These are phyloP conservation scores for Misgurnus mizolepis DNA, from an alignment of 2,113 vertebrate genomes.

Conservation along the genomic window DNA sequence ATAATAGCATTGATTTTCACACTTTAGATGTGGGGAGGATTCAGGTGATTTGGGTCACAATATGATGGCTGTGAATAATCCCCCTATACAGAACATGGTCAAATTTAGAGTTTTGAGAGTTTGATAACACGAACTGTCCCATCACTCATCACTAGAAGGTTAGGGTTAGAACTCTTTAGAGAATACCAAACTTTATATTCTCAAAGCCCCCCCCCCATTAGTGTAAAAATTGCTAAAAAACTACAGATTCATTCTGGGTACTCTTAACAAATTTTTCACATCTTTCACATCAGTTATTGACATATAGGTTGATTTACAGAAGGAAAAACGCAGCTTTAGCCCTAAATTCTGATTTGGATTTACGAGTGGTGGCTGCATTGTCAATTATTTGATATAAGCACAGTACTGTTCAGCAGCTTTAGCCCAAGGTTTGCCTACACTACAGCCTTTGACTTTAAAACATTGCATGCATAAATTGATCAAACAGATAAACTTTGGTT, in stretches of 20 bases:
- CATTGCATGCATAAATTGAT: neutral
- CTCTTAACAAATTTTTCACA: conserved; percentile 20
- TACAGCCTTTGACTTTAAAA: conserved; percentile 4
- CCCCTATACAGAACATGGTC: too few species aligned
- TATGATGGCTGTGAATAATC: too few species aligned
- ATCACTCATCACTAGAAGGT: neutral
- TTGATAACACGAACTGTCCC: too few species aligned
- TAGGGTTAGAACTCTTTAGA: too few species aligned
- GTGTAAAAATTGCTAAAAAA: too few species aligned
- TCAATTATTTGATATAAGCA: conserved; percentile 8
- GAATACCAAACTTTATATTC: too few species aligned
- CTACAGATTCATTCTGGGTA: too few species aligned
- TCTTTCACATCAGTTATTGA: conserved; percentile 26
- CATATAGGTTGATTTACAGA: conserved; percentile 26
- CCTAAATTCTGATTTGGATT: too few species aligned
- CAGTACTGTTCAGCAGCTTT: neutral
- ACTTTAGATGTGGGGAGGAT: neutral
- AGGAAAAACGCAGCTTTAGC: conserved; percentile 24
- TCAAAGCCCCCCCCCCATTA: too few species aligned
- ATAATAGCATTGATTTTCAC: conserved; percentile 11
- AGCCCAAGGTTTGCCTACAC: neutral
- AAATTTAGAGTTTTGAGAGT: too few species aligned
- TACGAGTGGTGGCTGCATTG: neutral
- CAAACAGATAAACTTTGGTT: neutral
- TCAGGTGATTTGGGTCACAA: too few species aligned